Conservation (phyloP, 2,113 vertebrate genomes). For the Protomyctophum bolini region DNA sequence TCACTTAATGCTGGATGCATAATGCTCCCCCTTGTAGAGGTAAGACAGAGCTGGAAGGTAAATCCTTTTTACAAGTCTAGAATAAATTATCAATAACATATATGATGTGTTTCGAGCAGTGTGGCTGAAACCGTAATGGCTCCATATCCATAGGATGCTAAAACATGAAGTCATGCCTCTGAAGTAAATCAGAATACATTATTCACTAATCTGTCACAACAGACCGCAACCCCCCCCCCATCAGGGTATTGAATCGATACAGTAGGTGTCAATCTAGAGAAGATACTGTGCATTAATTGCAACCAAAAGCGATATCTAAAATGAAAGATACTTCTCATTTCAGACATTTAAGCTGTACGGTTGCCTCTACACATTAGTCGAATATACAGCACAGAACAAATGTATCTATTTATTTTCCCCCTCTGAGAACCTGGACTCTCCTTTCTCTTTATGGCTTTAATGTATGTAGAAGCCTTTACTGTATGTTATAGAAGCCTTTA, state of each 20-base stretch:
- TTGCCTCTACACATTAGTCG: constrained; percentile 8
- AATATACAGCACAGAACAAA: background rate
- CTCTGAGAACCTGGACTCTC: constrained; percentile 12
- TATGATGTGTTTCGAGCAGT: constrained; percentile 44
- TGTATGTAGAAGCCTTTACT: no score
- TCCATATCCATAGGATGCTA: constrained; percentile 33
- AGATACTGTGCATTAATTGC: background rate
- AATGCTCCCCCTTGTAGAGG: constrained; percentile 9
- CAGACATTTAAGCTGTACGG: constrained; percentile 23
- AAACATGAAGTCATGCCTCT: constrained; percentile 63
- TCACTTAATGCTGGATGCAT: no score
- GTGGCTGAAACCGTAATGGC: constrained; percentile 28
- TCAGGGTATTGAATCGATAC: constrained; percentile 58
- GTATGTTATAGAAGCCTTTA: background rate
- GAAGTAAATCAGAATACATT: constrained; percentile 65
- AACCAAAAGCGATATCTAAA: constrained; percentile 12
- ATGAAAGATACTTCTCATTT: constrained; percentile 8
- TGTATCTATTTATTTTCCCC: constrained; percentile 8
- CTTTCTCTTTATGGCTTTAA: constrained; percentile 6
- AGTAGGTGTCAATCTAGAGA: constrained; percentile 7
- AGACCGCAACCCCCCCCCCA: constrained; percentile 23
- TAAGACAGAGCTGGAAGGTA: constrained; percentile 9
- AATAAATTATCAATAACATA: constrained; percentile 28
- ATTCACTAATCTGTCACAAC: constrained; percentile 66
- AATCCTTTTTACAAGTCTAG: constrained; percentile 30